Evolutionary conservation across 1,140 invertebrate species (phyloP).

Genomic region (Aphis gossypii): DNA sequence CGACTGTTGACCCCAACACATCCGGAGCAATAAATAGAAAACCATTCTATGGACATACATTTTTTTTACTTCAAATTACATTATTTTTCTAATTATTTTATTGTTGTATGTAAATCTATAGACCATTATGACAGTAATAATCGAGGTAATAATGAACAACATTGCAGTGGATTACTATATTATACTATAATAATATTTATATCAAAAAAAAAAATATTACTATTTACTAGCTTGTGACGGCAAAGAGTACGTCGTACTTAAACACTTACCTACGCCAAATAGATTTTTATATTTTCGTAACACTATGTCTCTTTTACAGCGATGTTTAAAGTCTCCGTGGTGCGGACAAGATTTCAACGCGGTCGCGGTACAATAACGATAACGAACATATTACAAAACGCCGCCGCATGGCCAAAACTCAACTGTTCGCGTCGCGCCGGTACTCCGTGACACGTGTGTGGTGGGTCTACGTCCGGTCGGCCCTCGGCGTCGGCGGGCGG

Average conservation of each 20-base stretch:
- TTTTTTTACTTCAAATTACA: neutral
- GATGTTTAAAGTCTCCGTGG: neutral
- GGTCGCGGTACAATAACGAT: neutral
- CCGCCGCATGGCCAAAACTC: neutral
- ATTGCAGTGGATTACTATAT: neutral
- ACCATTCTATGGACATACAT: neutral
- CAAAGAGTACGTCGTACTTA: neutral
- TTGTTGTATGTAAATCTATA: no score
- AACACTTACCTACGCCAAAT: neutral
- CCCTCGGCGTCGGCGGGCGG: neutral
- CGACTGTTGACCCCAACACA: neutral
- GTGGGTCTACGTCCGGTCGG: conserved; percentile 12
- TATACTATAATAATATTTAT: neutral
- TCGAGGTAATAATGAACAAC: neutral
- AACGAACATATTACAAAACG: neutral
- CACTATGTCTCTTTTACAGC: neutral
- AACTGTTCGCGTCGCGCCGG: conserved; percentile 7
- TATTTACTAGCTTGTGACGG: neutral
- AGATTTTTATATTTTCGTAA: neutral
- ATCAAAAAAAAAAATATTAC: neutral
- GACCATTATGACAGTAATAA: no score
- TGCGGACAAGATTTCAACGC: neutral
- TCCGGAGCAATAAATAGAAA: neutral
- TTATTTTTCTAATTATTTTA: neutral
- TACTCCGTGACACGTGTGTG: neutral